Evolutionary conservation across 1,140 invertebrate genomes (phyloP), one percentile per base, ranked within the genome.

Genomic region (Drosophila micromelanica): DNA sequence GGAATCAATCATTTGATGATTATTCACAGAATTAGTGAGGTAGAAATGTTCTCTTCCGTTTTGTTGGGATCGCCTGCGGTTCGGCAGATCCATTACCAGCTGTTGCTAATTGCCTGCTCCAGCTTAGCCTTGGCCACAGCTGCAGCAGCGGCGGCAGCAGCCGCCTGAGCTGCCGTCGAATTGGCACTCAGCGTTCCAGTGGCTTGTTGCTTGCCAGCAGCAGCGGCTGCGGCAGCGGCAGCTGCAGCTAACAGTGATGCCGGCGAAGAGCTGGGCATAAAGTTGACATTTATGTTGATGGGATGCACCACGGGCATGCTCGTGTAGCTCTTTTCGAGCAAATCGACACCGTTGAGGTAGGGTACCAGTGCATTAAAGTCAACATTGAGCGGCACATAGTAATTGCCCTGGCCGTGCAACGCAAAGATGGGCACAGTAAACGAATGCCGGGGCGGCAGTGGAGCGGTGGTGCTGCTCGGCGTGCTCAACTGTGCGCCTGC

Each of bases 201-300:
- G 12, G 45, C 23, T 20, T 81, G 87, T 54, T 91, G 90, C 49
- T 91, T 87, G 5, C 80, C 80, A 7, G 73, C 84, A 13, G 80
- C 89, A 23, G 82, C 78, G 27, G 78, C 76, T 9, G 87, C 90
- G 12, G 90, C 87, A 12, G 87, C 87, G 17, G 89, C 86, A 27
- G 90, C 90, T 13, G 90, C 90, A 3, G 86, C 90, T 20, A 89
- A 13, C 35, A 91, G 51, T 0, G 80, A 75, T 0, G 90, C 69
- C 6, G 90, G 73, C 15, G 85, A 40, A 0, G 80, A 57, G 49
- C 68, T 76, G 48, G 85, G 69, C 80, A 91, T 80, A 60, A 98
- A 98, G 92, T 97, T 97, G 1, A 98, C 97, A 80, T 96, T 97
- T 68, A 98, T 98, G 15, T 96, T 97, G 54, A 98, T 96, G 2